Percentiles rank a stretch among this genome's conserved stretches.
Evolutionary conservation across 2,888 invertebrate species (phyloP).

Genomic region (Graphium colonna): DNA sequence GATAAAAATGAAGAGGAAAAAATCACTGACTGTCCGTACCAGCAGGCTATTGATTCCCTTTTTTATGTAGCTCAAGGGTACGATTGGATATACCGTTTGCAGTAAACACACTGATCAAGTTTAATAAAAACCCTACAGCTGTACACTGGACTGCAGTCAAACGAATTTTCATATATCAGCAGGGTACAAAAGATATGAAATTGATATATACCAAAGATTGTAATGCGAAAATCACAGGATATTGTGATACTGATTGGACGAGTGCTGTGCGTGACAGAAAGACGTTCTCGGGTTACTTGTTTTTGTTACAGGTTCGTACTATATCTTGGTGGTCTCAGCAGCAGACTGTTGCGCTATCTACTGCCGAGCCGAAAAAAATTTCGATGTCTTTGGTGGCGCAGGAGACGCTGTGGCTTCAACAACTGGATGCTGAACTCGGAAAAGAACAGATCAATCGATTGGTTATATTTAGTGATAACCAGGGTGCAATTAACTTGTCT

Average conservation of each 20-base stretch:
- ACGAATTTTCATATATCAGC: slow-evolving; percentile 26
- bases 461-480: slow-evolving; percentile 29
- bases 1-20: not conserved
- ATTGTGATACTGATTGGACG: slow-evolving; percentile 33
- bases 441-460: slow-evolving; percentile 16
- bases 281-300: slow-evolving; percentile 31
- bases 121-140: slow-evolving; percentile 22
- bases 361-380: slow-evolving; percentile 35
- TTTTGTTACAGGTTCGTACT: slow-evolving; percentile 30
- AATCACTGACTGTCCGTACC: not conserved
- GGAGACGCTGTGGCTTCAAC: slow-evolving; percentile 31
- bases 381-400: slow-evolving; percentile 30
- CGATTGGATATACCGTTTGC: slow-evolving; percentile 32
- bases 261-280: slow-evolving; percentile 22
- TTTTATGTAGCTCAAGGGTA: slow-evolving; percentile 30
- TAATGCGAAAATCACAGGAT: slow-evolving; percentile 23
- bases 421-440: slow-evolving; percentile 27
- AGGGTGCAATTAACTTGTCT: slow-evolving; percentile 31
- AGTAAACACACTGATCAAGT: slow-evolving; percentile 29
- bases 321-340: slow-evolving; percentile 32
- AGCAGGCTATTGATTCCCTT: slow-evolving; percentile 29
- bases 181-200: slow-evolving; percentile 25
- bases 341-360: slow-evolving; percentile 34
- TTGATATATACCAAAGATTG: slow-evolving; percentile 25
- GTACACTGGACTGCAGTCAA: slow-evolving; percentile 27